Conservation (phyloP, 1,140 invertebrate genomes). For the Micrasema minimum region DNA sequence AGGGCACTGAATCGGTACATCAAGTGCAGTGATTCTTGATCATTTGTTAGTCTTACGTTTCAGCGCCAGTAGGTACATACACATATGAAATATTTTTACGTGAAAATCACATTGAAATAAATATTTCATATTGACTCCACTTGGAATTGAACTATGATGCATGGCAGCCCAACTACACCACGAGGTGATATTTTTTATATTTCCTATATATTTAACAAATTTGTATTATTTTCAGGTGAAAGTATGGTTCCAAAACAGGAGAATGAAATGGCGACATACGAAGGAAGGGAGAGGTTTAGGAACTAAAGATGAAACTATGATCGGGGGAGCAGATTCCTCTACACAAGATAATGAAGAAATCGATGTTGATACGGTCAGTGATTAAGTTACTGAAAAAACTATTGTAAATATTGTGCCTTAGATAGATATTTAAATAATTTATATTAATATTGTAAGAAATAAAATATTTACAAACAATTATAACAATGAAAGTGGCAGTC, state of each 20-base stretch:
- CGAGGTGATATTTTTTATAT: too few relatives aligned
- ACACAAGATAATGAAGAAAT: constrained; percentile 64
- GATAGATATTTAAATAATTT: not conserved
- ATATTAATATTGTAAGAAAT: not conserved
- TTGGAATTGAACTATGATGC: too few relatives aligned
- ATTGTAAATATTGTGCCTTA: constrained; percentile 10
- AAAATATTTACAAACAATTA: too few relatives aligned
- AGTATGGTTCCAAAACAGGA: constrained; percentile 93
- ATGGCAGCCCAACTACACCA: too few relatives aligned
- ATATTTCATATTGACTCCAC: too few relatives aligned
- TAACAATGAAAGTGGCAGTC: too few relatives aligned
- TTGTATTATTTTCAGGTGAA: constrained; percentile 74
- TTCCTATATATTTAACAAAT: not conserved
- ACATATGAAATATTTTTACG: too few relatives aligned
- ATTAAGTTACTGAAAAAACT: constrained; percentile 53
- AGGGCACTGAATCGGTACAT: too few relatives aligned
- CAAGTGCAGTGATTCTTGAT: too few relatives aligned
- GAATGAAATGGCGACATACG: constrained; percentile 93
- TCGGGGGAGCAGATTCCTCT: constrained; percentile 58
- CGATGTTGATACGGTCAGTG: constrained; percentile 65
- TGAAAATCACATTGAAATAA: too few relatives aligned
- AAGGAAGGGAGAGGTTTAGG: constrained; percentile 70
- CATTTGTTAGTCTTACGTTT: too few relatives aligned
- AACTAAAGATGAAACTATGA: constrained; percentile 44
- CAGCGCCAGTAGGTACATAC: too few relatives aligned